Evolutionary conservation across 2,797 vertebrate genomes (phyloP), one percentile per base, ranked within the genome.

Genomic region (Allenopithecus nigroviridis): DNA sequence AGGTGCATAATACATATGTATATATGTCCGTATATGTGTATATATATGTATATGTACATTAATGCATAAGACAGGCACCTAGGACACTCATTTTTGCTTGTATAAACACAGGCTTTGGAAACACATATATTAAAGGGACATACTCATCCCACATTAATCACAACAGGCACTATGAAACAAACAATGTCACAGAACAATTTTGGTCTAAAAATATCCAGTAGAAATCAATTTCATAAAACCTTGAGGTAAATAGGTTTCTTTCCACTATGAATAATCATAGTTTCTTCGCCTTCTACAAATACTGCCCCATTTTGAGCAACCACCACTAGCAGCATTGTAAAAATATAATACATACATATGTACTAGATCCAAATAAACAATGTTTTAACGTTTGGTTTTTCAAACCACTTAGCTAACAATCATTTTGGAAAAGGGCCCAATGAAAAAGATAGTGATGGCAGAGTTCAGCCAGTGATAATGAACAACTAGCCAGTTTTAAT

Each of bases 151-250:
- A 76, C 17, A 21, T 30, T 48, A 95, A 90, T 93, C 75, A 87
- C 72, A 96, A 90, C 68, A 93, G 70, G 33, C 76, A 96, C 83
- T 64, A 83, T 21, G 50, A 85, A 96, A 93, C 53, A 76, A 93
- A 85, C 33, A 96, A 94, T 64, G 39, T 86, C 84, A 95, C 22
- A 43, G 26, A 87, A 90, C 46, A 43, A 95, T 68, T 87, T 78
- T 28, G 79, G 1, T 78, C 84, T 92, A 96, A 93, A 94, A 92
- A 93, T 91, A 96, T 94, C n/a, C 59, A 92, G 48, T 21, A 30
- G 48, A 79, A 96, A 94, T 90, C 93, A 94, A 96, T 94, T 95
- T 87, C 89, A 92, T 87, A 92, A 97, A 97, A 93, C 50, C 91
- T 70, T 72, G 9, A 95, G 8, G 33, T 68, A 92, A 88, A 84